A percentile compares a stretch with the other conserved stretches of the same genome.
phyloP scores from a whole-genome alignment of 2,888 invertebrate species.

The Polyploca ridens region DNA sequence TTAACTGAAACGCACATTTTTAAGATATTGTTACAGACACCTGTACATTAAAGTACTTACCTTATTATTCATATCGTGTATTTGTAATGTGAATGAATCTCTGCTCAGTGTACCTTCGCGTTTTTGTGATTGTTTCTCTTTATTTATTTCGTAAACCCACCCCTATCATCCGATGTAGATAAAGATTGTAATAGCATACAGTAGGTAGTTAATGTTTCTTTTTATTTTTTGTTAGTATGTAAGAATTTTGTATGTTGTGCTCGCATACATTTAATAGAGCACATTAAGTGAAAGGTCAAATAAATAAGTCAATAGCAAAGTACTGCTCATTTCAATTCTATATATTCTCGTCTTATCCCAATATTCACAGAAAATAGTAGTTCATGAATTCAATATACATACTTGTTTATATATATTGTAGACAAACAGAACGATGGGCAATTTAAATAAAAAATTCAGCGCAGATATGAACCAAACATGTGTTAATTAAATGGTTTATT shows the following conservation, averaged over 20 bases:
- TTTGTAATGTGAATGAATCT: slow-evolving; percentile 56
- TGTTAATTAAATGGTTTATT: no score
- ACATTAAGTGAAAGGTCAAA: neutral
- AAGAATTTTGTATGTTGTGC: slow-evolving; percentile 12
- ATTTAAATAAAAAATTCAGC: no score
- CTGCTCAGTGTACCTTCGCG: slow-evolving; percentile 60
- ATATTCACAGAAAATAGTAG: neutral
- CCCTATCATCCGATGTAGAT: slow-evolving; percentile 54
- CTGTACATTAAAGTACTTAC: slow-evolving; percentile 2
- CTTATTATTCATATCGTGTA: slow-evolving; percentile 12
- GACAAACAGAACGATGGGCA: no score
- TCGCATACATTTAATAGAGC: neutral
- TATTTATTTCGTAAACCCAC: slow-evolving; percentile 74
- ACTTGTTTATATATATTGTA: neutral
- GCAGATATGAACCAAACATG: no score
- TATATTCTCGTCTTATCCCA: neutral
- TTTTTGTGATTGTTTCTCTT: slow-evolving; percentile 26
- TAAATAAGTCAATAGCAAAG: slow-evolving; percentile 23
- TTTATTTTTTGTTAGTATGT: slow-evolving; percentile 23
- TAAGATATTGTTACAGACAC: slow-evolving; percentile 18
- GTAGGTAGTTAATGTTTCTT: slow-evolving; percentile 23
- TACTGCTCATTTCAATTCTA: slow-evolving; percentile 11
- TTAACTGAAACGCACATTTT: slow-evolving; percentile 32
- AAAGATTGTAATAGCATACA: slow-evolving; percentile 19
- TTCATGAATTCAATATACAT: slow-evolving; percentile 12